Evolutionary conservation across 1,140 invertebrate genomes (phyloP).

Genomic region (Eriosoma lanigerum): DNA sequence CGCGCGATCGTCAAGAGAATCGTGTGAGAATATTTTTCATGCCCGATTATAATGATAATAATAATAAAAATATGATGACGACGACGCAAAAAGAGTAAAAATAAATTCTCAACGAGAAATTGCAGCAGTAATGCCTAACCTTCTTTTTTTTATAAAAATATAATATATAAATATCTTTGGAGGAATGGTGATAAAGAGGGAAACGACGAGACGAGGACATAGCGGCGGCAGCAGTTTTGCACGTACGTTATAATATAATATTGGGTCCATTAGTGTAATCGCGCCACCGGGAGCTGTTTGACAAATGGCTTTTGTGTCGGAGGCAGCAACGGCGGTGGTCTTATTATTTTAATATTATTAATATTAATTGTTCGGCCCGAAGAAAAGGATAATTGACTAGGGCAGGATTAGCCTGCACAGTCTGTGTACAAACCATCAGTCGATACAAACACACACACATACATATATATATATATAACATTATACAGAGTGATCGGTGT

Average conservation of each 20-base stretch:
- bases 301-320: slow-evolving; percentile 44
- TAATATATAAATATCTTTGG: neutral
- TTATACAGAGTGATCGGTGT: no score
- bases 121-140: neutral
- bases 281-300: slow-evolving; percentile 28
- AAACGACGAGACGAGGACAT: neutral
- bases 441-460: neutral
- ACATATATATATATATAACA: no score
- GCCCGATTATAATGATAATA: neutral
- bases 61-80: slow-evolving; percentile 9
- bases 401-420: neutral
- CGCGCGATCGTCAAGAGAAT: neutral
- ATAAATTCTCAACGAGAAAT: slow-evolving; percentile 20
- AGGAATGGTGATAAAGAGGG: neutral
- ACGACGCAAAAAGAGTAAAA: slow-evolving; percentile 15
- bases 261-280: slow-evolving; percentile 48
- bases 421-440: neutral
- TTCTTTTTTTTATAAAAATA: slow-evolving; percentile 1
- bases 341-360: slow-evolving; percentile 48
- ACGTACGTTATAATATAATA: neutral
- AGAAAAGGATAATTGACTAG: slow-evolving; percentile 36
- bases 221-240: neutral
- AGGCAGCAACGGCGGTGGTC: neutral
- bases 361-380: slow-evolving; percentile 34
- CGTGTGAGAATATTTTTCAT: neutral